Conservation (phyloP, 2,113 vertebrate genomes). For the Bufo gargarizans region DNA sequence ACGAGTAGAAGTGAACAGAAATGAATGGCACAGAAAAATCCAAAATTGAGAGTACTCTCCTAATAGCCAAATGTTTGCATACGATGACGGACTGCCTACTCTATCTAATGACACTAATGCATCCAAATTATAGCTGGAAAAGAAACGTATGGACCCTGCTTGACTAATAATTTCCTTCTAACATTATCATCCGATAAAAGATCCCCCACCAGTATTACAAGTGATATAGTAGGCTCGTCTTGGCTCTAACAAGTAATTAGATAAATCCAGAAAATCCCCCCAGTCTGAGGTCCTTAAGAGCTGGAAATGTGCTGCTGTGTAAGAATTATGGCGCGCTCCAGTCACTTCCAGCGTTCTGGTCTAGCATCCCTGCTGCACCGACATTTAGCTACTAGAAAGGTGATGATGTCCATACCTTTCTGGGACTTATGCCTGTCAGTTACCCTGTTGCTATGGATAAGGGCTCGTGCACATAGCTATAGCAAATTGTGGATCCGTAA, state of each 20-base stretch:
- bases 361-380: not conserved
- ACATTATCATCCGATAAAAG: not conserved
- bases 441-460: slow-evolving; percentile 14
- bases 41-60: not conserved
- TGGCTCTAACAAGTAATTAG: not conserved
- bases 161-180: not conserved
- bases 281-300: not conserved
- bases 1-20: not conserved
- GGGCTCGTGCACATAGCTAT: too few relatives aligned
- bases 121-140: not conserved
- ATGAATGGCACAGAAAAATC: not conserved
- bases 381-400: not conserved
- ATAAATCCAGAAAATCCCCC: not conserved
- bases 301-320: not conserved
- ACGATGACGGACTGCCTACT: not conserved
- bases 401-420: not conserved
- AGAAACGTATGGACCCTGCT: not conserved
- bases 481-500: too few relatives aligned
- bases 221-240: not conserved
- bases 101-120: not conserved
- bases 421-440: slow-evolving; percentile 5
- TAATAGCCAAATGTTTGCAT: not conserved
- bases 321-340: not conserved
- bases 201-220: not conserved
- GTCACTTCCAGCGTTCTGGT: not conserved